Base-by-base conservation (phyloP, 2,113 vertebrate genomes). In the Stegostoma tigrinum region DNA sequence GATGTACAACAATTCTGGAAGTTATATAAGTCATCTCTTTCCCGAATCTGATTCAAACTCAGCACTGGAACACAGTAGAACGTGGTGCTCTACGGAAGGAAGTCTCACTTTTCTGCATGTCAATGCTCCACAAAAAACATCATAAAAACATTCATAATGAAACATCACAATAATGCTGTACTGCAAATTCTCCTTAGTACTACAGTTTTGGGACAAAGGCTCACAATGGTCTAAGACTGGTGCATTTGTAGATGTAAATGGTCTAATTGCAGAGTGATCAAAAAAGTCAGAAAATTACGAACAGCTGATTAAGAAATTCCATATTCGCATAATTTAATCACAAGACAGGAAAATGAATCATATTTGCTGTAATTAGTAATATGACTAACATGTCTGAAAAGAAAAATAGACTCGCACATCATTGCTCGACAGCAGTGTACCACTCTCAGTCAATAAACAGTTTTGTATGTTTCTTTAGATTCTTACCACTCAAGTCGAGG, bases 401-500 rank as follows among this genome's bases (percentile, higher is more conserved):
- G 19, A 80, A 38, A 17, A 80, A 38, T 12, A 80, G 75, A 80
- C 75, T n/a, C 75, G 17, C 78, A 83, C n/a, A 38, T 80, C 55
- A 90, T 61, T 34, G 24, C 24, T n/a, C 61, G 1, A 66, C 19
- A 64, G 14, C 27, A n/a, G 61, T n/a, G 19, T 55, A 90, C 55
- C 12, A 67, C 64, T 93, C 66, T 23, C 61, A 38, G 55, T n/a
- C 12, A 61, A 61, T n/a, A 34, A n/a, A 2, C 95, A 48, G 95
- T 38, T 86, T 95, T 95, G 80, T 64, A 68, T 14, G 7, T 70
- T 70, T 75, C 48, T 10, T 70, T 45, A 87, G 45, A 95, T 97
- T 97, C 99, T 99, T 98, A 99, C 99, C 99, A 96, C 98, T 98
- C 96, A 99, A 98, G 96, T 98, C 98, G 97, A 99, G 99, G 97